These are phyloP conservation scores for Staurois parvus DNA, from an alignment of 2,797 vertebrate species.

Conservation along the genomic window DNA sequence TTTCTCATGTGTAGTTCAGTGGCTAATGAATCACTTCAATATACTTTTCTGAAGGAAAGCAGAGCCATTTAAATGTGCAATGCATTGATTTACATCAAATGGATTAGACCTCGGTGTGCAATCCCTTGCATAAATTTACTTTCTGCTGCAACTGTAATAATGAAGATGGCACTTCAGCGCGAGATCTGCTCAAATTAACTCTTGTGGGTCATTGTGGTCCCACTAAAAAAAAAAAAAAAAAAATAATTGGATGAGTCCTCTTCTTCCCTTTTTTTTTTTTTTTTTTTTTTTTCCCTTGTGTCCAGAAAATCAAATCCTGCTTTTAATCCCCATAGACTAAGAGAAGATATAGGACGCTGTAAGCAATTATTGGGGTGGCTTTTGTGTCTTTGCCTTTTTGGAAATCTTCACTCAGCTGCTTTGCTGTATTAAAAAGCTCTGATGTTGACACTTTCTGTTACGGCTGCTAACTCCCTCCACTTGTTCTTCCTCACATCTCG, in stretches of 20 bases:
- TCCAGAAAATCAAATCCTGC: constrained; percentile 46
- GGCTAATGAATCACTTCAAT: constrained; percentile 78
- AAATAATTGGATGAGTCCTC: constrained; percentile 55
- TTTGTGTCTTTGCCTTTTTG: constrained; percentile 1
- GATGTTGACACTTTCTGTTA: constrained; percentile 4
- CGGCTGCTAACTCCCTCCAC: not conserved
- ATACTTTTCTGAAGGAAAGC: constrained; percentile 78
- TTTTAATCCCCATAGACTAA: constrained; percentile 1
- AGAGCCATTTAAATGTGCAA: constrained; percentile 75
- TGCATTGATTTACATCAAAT: constrained; percentile 80
- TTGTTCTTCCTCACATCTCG: constrained; percentile 21
- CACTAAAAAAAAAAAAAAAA: constrained; percentile 64
- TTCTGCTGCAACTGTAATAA: constrained; percentile 70
- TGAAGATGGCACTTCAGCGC: constrained; percentile 64
- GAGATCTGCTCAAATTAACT: constrained; percentile 65
- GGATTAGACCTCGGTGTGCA: constrained; percentile 75
- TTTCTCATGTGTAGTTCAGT: constrained; percentile 73
- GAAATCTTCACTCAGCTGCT: constrained; percentile 1
- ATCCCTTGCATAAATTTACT: constrained; percentile 75
- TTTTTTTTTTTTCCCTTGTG: constrained; percentile 4
- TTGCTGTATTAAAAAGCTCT: constrained; percentile 32
- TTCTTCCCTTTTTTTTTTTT: not conserved
- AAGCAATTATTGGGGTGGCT: constrained; percentile 15
- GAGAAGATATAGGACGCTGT: constrained; percentile 6
- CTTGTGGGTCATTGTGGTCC: constrained; percentile 56